Conservation (phyloP, 2,888 invertebrate species). For the Eledona agricola region DNA sequence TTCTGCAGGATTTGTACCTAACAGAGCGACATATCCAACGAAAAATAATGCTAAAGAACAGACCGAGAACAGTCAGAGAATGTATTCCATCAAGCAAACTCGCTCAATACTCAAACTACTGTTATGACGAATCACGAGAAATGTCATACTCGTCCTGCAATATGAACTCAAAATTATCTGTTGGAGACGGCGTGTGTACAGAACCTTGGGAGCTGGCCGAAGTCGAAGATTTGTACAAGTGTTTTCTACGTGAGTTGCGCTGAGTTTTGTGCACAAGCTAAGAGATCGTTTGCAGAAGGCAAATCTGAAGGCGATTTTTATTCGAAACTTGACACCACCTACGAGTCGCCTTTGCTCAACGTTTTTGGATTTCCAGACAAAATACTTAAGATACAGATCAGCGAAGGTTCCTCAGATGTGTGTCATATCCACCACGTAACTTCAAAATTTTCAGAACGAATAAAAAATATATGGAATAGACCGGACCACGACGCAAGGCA, state of each 20-base stretch:
- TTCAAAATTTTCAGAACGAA: conserved; percentile 43
- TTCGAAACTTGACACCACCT: conserved; percentile 2
- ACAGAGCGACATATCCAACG: conserved; percentile 49
- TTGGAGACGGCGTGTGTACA: conserved; percentile 50
- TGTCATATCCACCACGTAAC: neutral
- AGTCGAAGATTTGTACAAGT: conserved; percentile 60
- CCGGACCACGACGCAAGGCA: conserved; percentile 33
- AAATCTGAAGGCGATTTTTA: conserved; percentile 18
- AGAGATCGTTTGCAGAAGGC: conserved; percentile 13
- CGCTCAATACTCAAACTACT: conserved; percentile 64
- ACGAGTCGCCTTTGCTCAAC: conserved; percentile 51
- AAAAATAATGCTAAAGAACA: conserved; percentile 51
- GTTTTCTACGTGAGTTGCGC: conserved; percentile 47
- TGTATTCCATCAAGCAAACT: conserved; percentile 72
- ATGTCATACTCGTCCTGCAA: conserved; percentile 56
- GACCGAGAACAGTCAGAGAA: conserved; percentile 67
- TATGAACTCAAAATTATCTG: conserved; percentile 33
- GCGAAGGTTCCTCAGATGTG: conserved; percentile 39
- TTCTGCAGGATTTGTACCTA: conserved; percentile 53
- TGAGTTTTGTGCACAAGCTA: conserved; percentile 2
- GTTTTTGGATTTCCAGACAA: conserved; percentile 51
- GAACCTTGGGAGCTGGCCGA: conserved; percentile 72
- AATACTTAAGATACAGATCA: conserved; percentile 49
- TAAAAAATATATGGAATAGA: conserved; percentile 53
- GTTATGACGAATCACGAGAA: conserved; percentile 64